A percentile compares a stretch with the other conserved stretches of the same genome.
Conservation (phyloP, 2,888 invertebrate genomes). For the Eulithis testata region DNA sequence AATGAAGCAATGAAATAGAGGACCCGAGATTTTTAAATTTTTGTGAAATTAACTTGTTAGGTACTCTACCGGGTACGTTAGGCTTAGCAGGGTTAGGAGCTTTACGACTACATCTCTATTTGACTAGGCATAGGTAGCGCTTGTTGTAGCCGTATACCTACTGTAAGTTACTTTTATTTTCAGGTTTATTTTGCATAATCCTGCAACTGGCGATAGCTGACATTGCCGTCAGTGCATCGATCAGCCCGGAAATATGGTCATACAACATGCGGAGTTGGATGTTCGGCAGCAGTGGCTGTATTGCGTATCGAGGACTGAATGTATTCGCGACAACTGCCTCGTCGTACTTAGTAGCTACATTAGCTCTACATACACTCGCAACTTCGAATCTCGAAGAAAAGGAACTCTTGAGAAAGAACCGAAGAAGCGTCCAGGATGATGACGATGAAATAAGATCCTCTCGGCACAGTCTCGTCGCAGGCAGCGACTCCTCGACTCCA, state of each 20-base stretch:
- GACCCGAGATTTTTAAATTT: no score
- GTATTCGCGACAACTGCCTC: constrained; percentile 83
- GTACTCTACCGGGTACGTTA: no score
- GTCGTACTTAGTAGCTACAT: constrained; percentile 81
- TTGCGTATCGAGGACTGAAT: constrained; percentile 81
- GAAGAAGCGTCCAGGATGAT: constrained; percentile 62
- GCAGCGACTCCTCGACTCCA: constrained; percentile 75
- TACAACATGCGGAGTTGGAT: constrained; percentile 79
- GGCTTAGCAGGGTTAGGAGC: no score
- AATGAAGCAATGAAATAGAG: no score
- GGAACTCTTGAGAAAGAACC: constrained; percentile 61
- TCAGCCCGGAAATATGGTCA: constrained; percentile 81
- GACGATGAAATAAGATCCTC: constrained; percentile 78
- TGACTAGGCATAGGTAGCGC: no score
- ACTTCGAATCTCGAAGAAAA: constrained; percentile 80
- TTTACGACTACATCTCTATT: no score
- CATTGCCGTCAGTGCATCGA: constrained; percentile 70
- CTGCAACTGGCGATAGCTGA: constrained; percentile 83
- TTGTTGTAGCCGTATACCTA: no score
- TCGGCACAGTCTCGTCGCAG: constrained; percentile 77
- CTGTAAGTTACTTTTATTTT: constrained; percentile 52
- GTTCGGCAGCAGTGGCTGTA: constrained; percentile 78
- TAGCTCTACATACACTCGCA: constrained; percentile 85
- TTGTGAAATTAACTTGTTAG: no score
- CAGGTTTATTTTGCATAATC: constrained; percentile 81